Evolutionary conservation across 2,113 vertebrate genomes (phyloP), one percentile per base, ranked within the genome.

Genomic region (Octodon degus): DNA sequence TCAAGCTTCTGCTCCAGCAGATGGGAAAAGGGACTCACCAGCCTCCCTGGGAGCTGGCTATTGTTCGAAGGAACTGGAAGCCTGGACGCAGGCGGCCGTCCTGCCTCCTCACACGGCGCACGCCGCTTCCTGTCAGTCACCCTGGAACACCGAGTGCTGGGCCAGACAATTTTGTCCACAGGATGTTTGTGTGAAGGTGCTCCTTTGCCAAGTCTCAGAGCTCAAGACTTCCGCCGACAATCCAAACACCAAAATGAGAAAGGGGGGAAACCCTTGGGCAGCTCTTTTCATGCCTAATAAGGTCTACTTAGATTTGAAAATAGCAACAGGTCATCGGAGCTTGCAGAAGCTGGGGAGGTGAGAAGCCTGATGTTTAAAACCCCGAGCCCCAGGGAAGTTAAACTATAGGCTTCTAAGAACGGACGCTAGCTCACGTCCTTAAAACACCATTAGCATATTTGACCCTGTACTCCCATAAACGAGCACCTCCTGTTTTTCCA

Each of bases 181-280:
- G 98, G 98, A 98, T 98, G 98, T 98, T 98, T 98, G 97, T 98
- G 98, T 98, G 98, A 98, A 98, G 87, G 97, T 91, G 94, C 94
- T 43, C 17, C 97, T 94, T 97, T 97, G 97, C 98, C 97, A 98
- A 98, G 93, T 96, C 97, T 97, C 97, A 98, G 97, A 97, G 97
- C 97, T 98, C 95, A 96, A 97, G 98, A 96, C 92, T 97, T 98
- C 98, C 92, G 81, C 81, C 95, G 80, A 97, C 97, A 97, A 97
- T 97, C 87, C 96, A 97, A 98, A 97, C 95, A 92, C 84, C 89
- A 89, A 88, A 94, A 95, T 67, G 92, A 94, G 89, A 96, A 93
- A 92, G 93, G 93, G 92, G 97, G 98, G 83, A 94, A 98, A 98
- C 53, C 86, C 95, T 98, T 95, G 96, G 96, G 97, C 96, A 97